Base-by-base conservation (phyloP, 1,140 invertebrate genomes). In the Leptopilina clavipes region DNA sequence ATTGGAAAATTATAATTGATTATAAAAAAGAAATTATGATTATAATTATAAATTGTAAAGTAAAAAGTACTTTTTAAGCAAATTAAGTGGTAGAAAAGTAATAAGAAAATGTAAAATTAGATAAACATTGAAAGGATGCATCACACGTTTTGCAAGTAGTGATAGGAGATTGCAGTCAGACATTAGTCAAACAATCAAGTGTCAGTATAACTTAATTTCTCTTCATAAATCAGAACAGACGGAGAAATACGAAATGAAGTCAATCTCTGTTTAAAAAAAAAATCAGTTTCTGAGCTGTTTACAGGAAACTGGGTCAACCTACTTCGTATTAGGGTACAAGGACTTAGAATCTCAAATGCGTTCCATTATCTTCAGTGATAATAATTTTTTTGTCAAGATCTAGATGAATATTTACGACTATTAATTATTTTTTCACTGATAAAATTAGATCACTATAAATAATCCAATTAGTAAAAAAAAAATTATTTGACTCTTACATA, bases 281-380 rank as follows among this genome's bases (percentile, higher is more conserved):
- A 31, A 31, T n/a, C 22, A 37, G 19, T 31, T 65, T 65, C 59
- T 65, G 59, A 22, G 12, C 25, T 31, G 59, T 31, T 65, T 65
- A 31, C 59, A 65, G 59, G 25, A 65, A 65, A 31, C 22, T 65
- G 22, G 59, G 59, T 65, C 59, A 65, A 37, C 59, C 59, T 65
- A n/a, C 3, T 65, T 65, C 59, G n/a, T 52, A 52, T 65, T 31
- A 22, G 25, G 59, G 59, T 14, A 12, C 59, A 65, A 65, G 59
- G 59, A 65, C 25, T n/a, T 37, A 37, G 9, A 25, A 2, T 59
- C 10, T 65, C 7, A 65, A 52, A 52, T 65, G 10, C 25, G 3
- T 8, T 37, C 25, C 59, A 31, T 31, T 65, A 65, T 65, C 59
- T n/a, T 17, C 1, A 31, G 22, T n/a, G 59, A 65, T 37, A 65